Conservation (phyloP, 2,113 vertebrate species). For the Protobothrops mucrosquamatus region DNA sequence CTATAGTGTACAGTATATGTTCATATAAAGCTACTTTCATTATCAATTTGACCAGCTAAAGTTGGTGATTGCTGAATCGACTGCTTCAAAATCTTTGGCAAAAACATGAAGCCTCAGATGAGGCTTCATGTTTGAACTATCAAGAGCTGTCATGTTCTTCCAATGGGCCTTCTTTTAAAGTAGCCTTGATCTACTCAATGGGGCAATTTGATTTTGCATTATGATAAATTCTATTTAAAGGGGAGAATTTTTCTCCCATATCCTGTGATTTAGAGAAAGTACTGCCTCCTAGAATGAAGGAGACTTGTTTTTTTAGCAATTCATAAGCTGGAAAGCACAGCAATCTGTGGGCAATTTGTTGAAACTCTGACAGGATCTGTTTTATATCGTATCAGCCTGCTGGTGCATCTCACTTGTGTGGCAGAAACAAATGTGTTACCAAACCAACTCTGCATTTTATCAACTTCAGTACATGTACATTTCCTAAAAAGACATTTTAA, state of each 20-base stretch:
- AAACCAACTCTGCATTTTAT: slow-evolving; percentile 9
- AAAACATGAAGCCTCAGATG: neutral
- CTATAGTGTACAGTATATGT: neutral
- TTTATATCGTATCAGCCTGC: neutral
- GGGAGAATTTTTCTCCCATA: neutral
- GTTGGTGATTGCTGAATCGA: no score
- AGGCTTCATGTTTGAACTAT: neutral
- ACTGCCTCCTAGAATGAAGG: neutral
- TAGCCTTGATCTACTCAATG: neutral
- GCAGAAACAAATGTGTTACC: slow-evolving; percentile 3
- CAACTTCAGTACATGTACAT: neutral
- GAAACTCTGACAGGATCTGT: neutral
- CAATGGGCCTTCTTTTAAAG: neutral
- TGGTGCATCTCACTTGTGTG: slow-evolving; percentile 10
- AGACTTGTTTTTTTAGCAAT: neutral
- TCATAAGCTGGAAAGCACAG: neutral
- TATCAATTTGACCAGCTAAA: neutral
- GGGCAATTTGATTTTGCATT: neutral
- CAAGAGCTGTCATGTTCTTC: neutral
- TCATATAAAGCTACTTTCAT: neutral
- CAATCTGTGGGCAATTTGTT: neutral
- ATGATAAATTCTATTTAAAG: neutral
- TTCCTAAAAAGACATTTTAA: neutral
- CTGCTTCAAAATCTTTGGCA: neutral
- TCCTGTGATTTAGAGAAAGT: neutral